Evolutionary conservation across 2,888 invertebrate genomes (phyloP).

Genomic region (Hedya salicella): DNA sequence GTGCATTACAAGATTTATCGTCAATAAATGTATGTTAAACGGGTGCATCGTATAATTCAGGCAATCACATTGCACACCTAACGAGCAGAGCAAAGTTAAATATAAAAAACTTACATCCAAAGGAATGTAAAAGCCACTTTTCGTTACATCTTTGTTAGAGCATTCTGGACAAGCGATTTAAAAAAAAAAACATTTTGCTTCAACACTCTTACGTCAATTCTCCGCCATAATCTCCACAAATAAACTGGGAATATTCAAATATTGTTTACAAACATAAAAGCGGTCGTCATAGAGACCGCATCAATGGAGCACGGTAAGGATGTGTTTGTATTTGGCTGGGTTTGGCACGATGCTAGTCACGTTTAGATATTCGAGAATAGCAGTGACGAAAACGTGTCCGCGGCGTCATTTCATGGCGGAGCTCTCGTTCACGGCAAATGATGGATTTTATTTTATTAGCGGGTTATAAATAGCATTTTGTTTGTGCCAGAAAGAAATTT

Average conservation of each 20-base stretch:
- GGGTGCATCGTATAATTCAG: slow-evolving; percentile 47
- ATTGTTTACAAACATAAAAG: slow-evolving; percentile 41
- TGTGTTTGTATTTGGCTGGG: slow-evolving; percentile 53
- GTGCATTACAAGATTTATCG: slow-evolving; percentile 46
- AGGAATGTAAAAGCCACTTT: neutral
- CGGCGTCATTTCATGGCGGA: slow-evolving; percentile 38
- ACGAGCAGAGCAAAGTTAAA: neutral
- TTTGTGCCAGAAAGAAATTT: slow-evolving; percentile 29
- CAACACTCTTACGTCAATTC: neutral
- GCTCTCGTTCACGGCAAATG: slow-evolving; percentile 29
- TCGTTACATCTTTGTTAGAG: neutral
- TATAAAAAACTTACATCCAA: neutral
- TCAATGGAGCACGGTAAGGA: slow-evolving; percentile 48
- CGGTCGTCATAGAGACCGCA: slow-evolving; percentile 39
- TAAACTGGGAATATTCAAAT: slow-evolving; percentile 24
- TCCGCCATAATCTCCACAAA: slow-evolving; percentile 26
- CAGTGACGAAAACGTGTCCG: slow-evolving; percentile 48
- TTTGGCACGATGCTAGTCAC: slow-evolving; percentile 41
- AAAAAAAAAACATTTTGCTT: neutral
- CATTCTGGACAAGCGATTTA: neutral
- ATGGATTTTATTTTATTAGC: slow-evolving; percentile 36
- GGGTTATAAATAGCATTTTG: slow-evolving; percentile 27
- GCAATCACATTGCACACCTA: slow-evolving; percentile 43
- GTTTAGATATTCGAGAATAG: slow-evolving; percentile 56
- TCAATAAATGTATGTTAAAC: slow-evolving; percentile 50